phyloP scores from a whole-genome alignment of 2,888 invertebrate genomes.

The Eupithecia centaureata region DNA sequence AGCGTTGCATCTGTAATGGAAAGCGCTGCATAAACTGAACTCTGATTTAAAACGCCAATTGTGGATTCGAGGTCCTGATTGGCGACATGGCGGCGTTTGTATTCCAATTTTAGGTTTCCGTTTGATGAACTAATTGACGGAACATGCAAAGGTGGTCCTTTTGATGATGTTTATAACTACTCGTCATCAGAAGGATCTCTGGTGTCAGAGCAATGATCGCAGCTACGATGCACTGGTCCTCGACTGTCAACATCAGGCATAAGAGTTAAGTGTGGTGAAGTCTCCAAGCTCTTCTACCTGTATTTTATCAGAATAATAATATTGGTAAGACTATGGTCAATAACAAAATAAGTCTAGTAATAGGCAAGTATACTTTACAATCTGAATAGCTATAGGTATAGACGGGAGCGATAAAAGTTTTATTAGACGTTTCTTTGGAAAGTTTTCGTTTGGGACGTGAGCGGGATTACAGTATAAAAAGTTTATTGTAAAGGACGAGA shows the following conservation, averaged over 20 bases:
- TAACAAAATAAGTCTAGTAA: neutral
- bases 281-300: neutral
- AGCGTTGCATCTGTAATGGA: constrained; percentile 49
- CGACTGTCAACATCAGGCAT: neutral
- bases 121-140: neutral
- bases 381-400: constrained; percentile 2
- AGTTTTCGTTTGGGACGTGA: constrained; percentile 27
- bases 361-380: neutral
- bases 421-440: constrained; percentile 18
- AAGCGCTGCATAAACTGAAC: constrained; percentile 53
- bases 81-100: neutral
- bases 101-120: neutral
- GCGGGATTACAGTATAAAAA: constrained; percentile 16
- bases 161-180: neutral
- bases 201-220: neutral
- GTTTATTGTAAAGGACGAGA: constrained; percentile 17
- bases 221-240: neutral
- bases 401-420: constrained; percentile 17
- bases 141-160: neutral
- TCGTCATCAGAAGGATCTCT: too few species aligned
- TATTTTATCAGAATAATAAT: neutral
- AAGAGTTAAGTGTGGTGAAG: neutral
- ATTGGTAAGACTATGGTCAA: neutral
- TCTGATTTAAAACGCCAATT: constrained; percentile 20
- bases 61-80: neutral